Base-by-base conservation (phyloP, 2,888 invertebrate species). In the Pristionchus exspectatus region DNA sequence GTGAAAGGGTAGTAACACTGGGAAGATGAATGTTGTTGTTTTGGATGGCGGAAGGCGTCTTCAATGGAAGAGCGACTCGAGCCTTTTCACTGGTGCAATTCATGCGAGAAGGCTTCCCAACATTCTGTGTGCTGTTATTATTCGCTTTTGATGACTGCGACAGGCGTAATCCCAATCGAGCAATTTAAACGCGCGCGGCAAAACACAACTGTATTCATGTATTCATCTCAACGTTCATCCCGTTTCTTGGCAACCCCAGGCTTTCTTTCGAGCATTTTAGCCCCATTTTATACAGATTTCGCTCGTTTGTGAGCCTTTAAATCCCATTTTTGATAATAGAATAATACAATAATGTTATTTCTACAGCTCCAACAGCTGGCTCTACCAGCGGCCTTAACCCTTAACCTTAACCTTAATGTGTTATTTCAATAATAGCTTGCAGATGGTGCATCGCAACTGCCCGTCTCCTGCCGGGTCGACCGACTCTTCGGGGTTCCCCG, bases 401-500 rank as follows among this genome's bases (percentile, higher is more conserved):
- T 77, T 16, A 27, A 24, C 10, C 50, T 10, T 24, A 21, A 14
- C 21, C 9, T 7, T 44, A n/a, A 30, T 50, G 50, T 18, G 12
- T 81, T 27, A 18, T 77, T 14, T 7, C 44, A 56, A 84, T 56
- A 18, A 30, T 50, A 56, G 21, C 2, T 2, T 56, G 21, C 16
- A 77, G 81, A 90, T 90, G 90, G 90, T 90, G 56, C 89, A 90
- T 54, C 81, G 86, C 33, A n/a, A 59, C 69, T 66, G 91, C 24
- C 91, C 92, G 89, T 91, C 92, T 38, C 91, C 91, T 84, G 92
- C 93, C 88, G 92, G 93, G 14, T 94, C 94, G 54, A 95, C 95
- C 30, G 95, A 95, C 90, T 92, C 92, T 87, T 94, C 94, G 89
- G 95, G 95, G 21, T 95, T 95, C 89, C 95, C 95, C 50, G 95